Evolutionary conservation across 2,888 invertebrate genomes (phyloP).

Genomic region (Andrena marginata): DNA sequence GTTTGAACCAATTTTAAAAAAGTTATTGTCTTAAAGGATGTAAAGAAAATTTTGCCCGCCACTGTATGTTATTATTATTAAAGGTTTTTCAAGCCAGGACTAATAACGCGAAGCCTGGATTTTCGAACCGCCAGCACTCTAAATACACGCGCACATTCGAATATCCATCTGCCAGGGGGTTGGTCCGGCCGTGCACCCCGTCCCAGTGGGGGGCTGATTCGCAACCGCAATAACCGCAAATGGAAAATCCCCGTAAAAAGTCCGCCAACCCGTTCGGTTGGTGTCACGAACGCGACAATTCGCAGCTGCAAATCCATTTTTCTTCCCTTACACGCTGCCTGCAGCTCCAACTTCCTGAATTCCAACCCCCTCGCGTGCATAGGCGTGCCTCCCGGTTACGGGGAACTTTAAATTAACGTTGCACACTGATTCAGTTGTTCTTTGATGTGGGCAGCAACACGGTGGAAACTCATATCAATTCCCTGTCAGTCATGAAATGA

Average conservation of each 20-base stretch:
- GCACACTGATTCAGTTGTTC: too few species aligned
- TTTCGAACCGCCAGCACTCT: background rate
- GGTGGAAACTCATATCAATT: too few species aligned
- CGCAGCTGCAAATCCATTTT: background rate
- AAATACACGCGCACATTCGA: background rate
- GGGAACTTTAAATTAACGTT: too few species aligned
- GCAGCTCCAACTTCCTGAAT: background rate
- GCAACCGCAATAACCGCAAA: slow-evolving; percentile 7
- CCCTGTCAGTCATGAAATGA: too few species aligned
- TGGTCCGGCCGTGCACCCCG: background rate
- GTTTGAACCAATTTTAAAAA: too few species aligned
- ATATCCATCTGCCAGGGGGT: background rate
- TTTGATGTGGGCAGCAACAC: too few species aligned
- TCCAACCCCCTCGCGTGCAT: background rate
- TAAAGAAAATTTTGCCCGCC: too few species aligned
- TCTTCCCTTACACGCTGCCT: background rate
- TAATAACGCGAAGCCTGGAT: background rate
- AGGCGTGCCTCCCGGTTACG: too few species aligned
- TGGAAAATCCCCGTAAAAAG: slow-evolving; percentile 11
- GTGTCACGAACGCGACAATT: background rate
- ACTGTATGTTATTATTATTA: background rate
- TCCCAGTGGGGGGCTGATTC: background rate
- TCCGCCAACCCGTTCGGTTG: background rate
- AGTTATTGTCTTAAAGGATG: too few species aligned
- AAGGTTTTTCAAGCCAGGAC: background rate